Conservation (phyloP, 2,113 vertebrate genomes). For the Daphoenositta chrysoptera region DNA sequence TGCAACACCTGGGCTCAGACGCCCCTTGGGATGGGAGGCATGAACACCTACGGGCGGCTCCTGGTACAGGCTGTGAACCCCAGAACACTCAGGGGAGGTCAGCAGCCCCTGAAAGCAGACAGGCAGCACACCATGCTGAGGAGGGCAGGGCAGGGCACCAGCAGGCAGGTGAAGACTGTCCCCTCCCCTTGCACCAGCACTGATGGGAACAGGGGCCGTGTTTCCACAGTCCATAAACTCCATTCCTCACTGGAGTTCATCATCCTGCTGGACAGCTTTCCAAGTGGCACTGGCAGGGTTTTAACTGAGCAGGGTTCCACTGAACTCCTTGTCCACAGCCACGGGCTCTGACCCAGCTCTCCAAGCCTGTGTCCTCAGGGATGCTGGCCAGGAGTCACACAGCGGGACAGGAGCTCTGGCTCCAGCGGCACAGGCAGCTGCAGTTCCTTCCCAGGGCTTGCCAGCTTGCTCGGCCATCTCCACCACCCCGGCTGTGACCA, state of each 20-base stretch:
- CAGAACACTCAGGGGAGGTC: neutral
- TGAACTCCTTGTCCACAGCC: neutral
- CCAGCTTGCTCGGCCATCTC: neutral
- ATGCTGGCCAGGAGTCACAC: accelerated
- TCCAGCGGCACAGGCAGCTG: neutral
- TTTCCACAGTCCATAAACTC: neutral
- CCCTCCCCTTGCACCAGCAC: neutral
- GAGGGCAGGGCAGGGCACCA: neutral
- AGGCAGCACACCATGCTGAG: neutral
- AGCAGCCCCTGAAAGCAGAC: neutral
- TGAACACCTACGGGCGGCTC: neutral
- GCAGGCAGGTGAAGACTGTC: accelerated
- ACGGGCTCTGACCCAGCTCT: accelerated
- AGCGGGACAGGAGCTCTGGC: neutral
- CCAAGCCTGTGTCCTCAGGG: accelerated
- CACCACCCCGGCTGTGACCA: accelerated
- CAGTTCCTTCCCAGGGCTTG: accelerated
- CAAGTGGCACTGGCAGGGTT: neutral
- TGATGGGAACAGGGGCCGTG: accelerated
- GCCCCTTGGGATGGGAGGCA: neutral
- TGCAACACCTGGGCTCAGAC: neutral
- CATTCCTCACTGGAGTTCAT: neutral
- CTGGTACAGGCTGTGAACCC: neutral
- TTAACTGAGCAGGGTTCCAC: neutral
- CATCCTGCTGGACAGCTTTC: neutral